These are phyloP conservation scores for Panzeria rudis DNA, from an alignment of 2,888 invertebrate genomes.

Conservation along the genomic window DNA sequence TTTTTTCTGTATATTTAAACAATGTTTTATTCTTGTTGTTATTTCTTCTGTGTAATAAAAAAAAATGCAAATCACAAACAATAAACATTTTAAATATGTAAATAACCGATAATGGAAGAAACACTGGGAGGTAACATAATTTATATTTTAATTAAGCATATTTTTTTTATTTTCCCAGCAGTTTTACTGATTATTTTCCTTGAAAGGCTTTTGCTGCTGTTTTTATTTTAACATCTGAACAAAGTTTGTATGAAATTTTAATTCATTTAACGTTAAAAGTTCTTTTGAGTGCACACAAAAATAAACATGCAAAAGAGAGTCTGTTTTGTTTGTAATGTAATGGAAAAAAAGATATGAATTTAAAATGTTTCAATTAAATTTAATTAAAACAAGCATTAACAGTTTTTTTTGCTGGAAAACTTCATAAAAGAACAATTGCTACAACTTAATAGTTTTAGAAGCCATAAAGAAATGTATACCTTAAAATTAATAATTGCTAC, in stretches of 20 bases:
- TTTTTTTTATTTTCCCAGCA: neutral
- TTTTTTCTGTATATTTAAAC: slow-evolving; percentile 22
- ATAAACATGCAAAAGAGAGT: neutral
- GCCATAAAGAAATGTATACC: neutral
- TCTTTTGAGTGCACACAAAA: slow-evolving; percentile 1
- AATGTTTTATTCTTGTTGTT: slow-evolving; percentile 7
- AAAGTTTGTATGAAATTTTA: slow-evolving; percentile 34
- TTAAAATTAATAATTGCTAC: neutral
- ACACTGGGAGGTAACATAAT: slow-evolving; percentile 30
- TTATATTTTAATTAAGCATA: slow-evolving; percentile 62
- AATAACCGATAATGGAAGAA: slow-evolving; percentile 61
- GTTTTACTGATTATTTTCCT: neutral
- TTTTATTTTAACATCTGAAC: slow-evolving; percentile 8
- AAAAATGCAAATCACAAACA: slow-evolving; percentile 66
- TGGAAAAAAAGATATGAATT: neutral
- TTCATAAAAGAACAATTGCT: neutral
- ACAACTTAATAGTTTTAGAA: neutral
- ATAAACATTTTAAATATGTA: slow-evolving; percentile 64
- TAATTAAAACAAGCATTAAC: neutral
- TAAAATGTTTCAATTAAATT: slow-evolving; percentile 3
- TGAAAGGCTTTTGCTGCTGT: slow-evolving; percentile 4
- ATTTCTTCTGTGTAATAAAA: slow-evolving; percentile 59
- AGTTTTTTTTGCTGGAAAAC: neutral
- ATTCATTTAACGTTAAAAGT: slow-evolving; percentile 30
- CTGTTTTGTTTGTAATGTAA: neutral